These are phyloP conservation scores for Todus mexicanus DNA, from an alignment of 2,797 vertebrate species.

Conservation along the genomic window DNA sequence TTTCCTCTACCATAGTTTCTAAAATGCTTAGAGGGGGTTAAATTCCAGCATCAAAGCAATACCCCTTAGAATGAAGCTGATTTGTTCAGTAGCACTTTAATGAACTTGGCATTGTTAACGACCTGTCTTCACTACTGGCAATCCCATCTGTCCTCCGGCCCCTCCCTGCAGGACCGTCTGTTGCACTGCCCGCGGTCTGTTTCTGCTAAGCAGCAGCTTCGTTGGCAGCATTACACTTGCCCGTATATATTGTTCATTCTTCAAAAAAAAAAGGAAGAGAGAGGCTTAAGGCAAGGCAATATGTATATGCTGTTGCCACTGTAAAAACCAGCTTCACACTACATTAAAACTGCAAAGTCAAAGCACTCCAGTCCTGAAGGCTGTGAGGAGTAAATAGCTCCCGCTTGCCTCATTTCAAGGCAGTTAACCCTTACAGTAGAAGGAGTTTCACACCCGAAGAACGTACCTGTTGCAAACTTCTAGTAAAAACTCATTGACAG, in stretches of 20 bases:
- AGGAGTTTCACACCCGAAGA: neutral
- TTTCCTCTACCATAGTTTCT: neutral
- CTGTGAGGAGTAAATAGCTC: neutral
- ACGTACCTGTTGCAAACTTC: constrained; percentile 80
- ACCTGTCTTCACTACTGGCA: neutral
- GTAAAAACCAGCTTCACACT: neutral
- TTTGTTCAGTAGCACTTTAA: neutral
- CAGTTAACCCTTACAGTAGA: neutral
- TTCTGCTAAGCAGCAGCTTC: neutral
- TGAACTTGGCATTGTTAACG: neutral
- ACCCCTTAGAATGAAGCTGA: neutral
- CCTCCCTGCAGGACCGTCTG: too few relatives aligned
- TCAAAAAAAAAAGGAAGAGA: fast-evolving
- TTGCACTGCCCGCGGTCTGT: neutral
- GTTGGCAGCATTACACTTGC: neutral
- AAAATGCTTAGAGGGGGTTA: neutral
- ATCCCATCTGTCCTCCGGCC: neutral
- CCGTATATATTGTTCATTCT: neutral
- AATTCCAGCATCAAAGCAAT: neutral
- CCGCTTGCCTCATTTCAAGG: neutral
- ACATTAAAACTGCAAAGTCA: neutral
- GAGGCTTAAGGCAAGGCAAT: neutral
- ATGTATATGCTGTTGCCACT: neutral
- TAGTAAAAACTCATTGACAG: constrained; percentile 86
- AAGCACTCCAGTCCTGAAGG: neutral